Percentiles rank a stretch among this genome's conserved stretches.
Evolutionary conservation across 1,140 invertebrate genomes (phyloP).

Genomic region (Contarinia nasturtii): DNA sequence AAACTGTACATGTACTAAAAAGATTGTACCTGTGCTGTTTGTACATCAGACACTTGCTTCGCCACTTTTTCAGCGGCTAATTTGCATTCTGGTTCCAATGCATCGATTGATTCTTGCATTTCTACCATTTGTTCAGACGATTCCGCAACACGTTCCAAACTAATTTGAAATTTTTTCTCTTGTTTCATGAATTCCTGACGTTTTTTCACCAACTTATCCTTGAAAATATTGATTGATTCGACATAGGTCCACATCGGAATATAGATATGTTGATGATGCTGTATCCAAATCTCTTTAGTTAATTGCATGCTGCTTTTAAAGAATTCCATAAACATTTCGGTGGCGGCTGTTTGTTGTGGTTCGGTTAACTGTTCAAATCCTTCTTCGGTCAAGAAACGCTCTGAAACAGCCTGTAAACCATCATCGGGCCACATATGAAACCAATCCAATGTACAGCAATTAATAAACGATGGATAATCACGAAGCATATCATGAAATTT

Average conservation of each 20-base stretch:
- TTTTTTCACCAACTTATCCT: conserved; percentile 58
- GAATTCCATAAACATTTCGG: conserved; percentile 80
- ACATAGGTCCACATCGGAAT: conserved; percentile 90
- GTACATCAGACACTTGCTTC: conserved; percentile 42
- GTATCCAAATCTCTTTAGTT: conserved; percentile 48
- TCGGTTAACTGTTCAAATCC: conserved; percentile 39
- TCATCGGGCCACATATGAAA: conserved; percentile 92
- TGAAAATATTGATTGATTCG: conserved; percentile 82
- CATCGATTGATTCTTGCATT: conserved; percentile 69
- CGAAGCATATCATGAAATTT: conserved; percentile 67
- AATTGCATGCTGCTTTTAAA: conserved; percentile 67
- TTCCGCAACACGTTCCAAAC: conserved; percentile 69
- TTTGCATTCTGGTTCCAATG: conserved; percentile 73
- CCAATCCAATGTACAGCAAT: conserved; percentile 96
- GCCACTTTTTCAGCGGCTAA: conserved; percentile 42
- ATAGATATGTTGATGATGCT: conserved; percentile 63
- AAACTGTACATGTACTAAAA: too few relatives aligned
- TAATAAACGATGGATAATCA: conserved; percentile 87
- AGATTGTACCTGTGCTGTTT: too few relatives aligned
- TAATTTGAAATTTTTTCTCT: conserved; percentile 64
- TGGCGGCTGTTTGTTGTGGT: conserved; percentile 45
- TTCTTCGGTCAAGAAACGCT: conserved; percentile 67
- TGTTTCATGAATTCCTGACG: conserved; percentile 39
- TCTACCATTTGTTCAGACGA: conserved; percentile 64
- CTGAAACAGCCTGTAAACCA: conserved; percentile 77